Base-by-base conservation (phyloP, 2,888 invertebrate species). In the Sinohyriopsis cumingii region DNA sequence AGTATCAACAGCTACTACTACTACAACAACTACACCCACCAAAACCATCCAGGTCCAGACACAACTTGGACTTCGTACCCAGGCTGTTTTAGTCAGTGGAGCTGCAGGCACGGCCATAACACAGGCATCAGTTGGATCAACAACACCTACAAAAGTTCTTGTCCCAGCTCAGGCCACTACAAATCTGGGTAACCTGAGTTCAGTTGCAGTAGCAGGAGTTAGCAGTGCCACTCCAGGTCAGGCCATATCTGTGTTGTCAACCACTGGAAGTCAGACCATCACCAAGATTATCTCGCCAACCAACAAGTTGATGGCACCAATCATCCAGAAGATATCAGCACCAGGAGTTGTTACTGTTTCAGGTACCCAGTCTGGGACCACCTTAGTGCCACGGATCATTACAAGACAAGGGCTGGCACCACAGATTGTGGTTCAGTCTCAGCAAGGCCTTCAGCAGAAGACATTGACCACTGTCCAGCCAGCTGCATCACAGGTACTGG, bases 401-500 rank as follows among this genome's bases (percentile, higher is more conserved):
- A 5, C 75, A 75, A 68, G 33, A 59, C 45, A 59, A 59, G 20
- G 64, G 55, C 64, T 24, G 64, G 25, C 12, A 33, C 64, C 64
- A 12, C 64, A 64, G 55, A 70, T 74, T 25, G 68, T 77, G 24
- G 69, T 76, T 5, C 69, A 67, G 19, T 66, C 65, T 20, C 65
- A 62, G 65, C 74, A 72, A 67, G 62, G 20, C 56, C 65, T 56
- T 54, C 45, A 45, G 12, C 45, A 12, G 3, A 45, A 45, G 45
- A 45, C 45, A 12, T 45, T 64, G 25, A 24, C 56, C 20, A 25
- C n/a, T 22, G 63, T 53, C 24, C 53, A 53, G 54, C 63, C 53
- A 55, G 25, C 7, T 54, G 55, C 63, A 54, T 55, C 63, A 22
- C 63, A 87, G 89, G 55, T 89, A 69, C 73, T 79, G 73, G 71